phyloP scores from a whole-genome alignment of 2,797 vertebrate species.

The Momotus momota region DNA sequence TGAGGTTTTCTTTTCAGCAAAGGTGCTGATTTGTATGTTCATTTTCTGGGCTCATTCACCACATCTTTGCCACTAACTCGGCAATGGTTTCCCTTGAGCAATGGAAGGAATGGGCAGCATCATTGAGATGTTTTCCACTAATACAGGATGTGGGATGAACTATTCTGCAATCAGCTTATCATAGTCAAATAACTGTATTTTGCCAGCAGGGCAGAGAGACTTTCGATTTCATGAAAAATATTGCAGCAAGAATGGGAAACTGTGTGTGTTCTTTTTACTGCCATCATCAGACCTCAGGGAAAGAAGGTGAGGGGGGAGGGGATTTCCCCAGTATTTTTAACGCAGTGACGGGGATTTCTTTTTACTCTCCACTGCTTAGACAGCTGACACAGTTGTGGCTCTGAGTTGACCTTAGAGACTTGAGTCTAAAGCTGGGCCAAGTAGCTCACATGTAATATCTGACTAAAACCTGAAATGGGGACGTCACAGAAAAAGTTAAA shows the following conservation, averaged over 20 bases:
- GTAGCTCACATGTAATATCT: background rate
- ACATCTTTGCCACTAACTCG: slow-evolving; percentile 10
- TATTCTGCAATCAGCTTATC: slow-evolving; percentile 50
- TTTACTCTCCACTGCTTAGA: background rate
- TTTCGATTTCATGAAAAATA: slow-evolving; percentile 69
- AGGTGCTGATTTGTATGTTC: background rate
- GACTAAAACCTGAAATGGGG: background rate
- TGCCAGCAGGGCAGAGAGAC: slow-evolving; percentile 47
- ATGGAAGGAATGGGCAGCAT: slow-evolving; percentile 62
- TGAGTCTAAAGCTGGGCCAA: background rate
- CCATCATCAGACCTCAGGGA: slow-evolving; percentile 5
- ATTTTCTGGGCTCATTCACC: slow-evolving; percentile 36
- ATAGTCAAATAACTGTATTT: slow-evolving; percentile 21
- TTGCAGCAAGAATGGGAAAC: slow-evolving; percentile 55
- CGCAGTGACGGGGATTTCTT: slow-evolving; percentile 1
- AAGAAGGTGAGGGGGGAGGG: background rate
- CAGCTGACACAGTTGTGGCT: background rate
- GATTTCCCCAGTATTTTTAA: slow-evolving; percentile 61
- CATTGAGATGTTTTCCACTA: slow-evolving; percentile 51
- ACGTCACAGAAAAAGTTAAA: background rate
- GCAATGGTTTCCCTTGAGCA: slow-evolving; percentile 50
- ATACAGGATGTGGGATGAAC: slow-evolving; percentile 69
- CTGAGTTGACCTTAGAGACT: background rate
- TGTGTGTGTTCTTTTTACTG: background rate
- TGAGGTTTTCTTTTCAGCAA: slow-evolving; percentile 52